phyloP scores from a whole-genome alignment of 2,797 vertebrate species.

The Smutsia temminckii region DNA sequence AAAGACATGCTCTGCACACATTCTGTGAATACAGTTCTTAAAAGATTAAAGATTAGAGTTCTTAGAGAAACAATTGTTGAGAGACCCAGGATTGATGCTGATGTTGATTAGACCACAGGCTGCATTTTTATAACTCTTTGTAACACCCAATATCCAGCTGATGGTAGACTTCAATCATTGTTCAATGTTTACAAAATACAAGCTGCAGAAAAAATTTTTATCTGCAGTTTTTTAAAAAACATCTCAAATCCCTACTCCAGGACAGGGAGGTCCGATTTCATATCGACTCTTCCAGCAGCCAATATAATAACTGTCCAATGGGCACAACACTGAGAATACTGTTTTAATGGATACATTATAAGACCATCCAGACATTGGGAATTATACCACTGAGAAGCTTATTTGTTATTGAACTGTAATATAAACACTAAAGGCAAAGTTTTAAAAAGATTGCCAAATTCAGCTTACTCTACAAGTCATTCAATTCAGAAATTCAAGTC shows the following conservation, averaged over 20 bases:
- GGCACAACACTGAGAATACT: background rate
- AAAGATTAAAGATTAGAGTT: background rate
- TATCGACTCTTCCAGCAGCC: background rate
- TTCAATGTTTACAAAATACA: background rate
- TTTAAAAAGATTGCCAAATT: background rate
- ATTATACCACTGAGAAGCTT: background rate
- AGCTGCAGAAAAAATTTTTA: background rate
- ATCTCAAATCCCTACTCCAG: background rate
- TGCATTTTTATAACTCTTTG: background rate
- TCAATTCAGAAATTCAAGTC: constrained; percentile 30
- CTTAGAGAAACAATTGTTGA: background rate
- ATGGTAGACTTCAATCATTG: background rate
- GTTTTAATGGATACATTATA: background rate
- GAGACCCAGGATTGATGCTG: background rate
- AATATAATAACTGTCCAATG: background rate
- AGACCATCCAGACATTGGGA: background rate
- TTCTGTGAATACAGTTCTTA: background rate
- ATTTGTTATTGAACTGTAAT: background rate
- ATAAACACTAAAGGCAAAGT: background rate
- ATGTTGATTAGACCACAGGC: background rate
- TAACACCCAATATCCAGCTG: background rate
- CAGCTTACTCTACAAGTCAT: background rate
- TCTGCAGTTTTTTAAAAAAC: background rate
- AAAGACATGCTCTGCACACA: background rate
- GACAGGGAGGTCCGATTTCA: background rate